These are phyloP conservation scores for Phaetusa simplex DNA, from an alignment of 2,113 vertebrate species.

Conservation along the genomic window DNA sequence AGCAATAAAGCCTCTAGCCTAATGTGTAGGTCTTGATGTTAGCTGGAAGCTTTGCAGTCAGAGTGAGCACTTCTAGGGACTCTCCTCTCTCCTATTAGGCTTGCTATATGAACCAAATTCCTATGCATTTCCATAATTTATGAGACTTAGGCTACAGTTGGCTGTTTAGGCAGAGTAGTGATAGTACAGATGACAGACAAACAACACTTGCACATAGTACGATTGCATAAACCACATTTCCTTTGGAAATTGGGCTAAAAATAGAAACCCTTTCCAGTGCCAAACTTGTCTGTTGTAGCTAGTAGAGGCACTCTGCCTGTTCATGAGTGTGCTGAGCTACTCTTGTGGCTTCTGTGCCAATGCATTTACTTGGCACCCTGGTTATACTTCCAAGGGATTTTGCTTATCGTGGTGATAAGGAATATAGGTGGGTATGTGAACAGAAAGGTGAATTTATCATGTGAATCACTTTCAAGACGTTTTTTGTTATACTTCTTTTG, in stretches of 20 bases:
- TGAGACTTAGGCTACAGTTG: neutral
- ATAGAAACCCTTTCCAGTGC: neutral
- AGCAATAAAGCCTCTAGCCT: neutral
- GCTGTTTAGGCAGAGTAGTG: neutral
- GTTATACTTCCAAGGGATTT: neutral
- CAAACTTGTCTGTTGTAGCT: neutral
- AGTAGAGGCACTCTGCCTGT: neutral
- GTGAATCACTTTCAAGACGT: neutral
- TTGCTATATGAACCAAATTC: neutral
- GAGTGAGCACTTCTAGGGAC: neutral
- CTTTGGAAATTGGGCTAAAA: neutral
- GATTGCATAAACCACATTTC: neutral
- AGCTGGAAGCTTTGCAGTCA: neutral
- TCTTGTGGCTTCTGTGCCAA: neutral
- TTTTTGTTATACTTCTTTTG: neutral
- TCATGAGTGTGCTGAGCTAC: neutral
- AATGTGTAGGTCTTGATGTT: neutral
- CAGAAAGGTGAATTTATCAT: neutral
- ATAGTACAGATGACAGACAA: neutral
- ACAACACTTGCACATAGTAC: fast-evolving
- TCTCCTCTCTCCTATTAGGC: neutral
- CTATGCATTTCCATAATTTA: neutral
- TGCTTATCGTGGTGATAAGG: neutral
- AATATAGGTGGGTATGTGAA: neutral
- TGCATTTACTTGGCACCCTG: neutral